phyloP scores from a whole-genome alignment of 1,140 invertebrate species.

The Heterodera carotae region DNA sequence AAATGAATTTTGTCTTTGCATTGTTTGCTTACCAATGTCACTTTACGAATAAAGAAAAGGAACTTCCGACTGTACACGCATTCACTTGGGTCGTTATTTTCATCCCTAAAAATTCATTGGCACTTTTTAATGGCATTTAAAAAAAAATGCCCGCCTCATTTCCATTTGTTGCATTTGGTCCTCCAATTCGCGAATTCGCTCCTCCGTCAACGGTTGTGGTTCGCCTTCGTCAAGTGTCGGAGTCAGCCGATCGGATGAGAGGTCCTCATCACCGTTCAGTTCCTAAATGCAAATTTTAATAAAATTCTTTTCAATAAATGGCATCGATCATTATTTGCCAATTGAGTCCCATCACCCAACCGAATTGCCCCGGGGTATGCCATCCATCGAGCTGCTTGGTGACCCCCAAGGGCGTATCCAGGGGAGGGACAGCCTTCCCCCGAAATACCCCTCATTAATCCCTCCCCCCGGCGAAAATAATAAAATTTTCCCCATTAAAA shows the following conservation, averaged over 20 bases:
- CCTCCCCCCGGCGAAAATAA: no score
- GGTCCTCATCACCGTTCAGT: conserved; percentile 6
- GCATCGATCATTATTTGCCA: no score
- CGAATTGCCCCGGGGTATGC: no score
- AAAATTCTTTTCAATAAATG: no score
- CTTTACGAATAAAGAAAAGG: conserved; percentile 29
- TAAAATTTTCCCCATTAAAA: no score
- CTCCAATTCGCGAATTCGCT: conserved; percentile 18
- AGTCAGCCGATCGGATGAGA: conserved; percentile 3
- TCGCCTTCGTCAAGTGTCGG: background rate
- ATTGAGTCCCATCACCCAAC: no score
- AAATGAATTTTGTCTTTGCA: no score
- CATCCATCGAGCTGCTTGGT: no score
- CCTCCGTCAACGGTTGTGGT: conserved; percentile 7
- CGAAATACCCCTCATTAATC: no score
- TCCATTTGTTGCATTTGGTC: conserved; percentile 13
- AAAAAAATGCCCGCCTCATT: background rate
- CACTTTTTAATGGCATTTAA: background rate
- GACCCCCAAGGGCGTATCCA: no score
- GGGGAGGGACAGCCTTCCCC: no score
- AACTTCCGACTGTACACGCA: conserved; percentile 32
- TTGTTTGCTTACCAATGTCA: conserved; percentile 21
- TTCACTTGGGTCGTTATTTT: conserved; percentile 15
- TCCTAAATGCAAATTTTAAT: background rate
- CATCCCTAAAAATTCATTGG: conserved; percentile 1